Evolutionary conservation across 2,113 vertebrate species (phyloP).

Genomic region (Clarias batrachus): DNA sequence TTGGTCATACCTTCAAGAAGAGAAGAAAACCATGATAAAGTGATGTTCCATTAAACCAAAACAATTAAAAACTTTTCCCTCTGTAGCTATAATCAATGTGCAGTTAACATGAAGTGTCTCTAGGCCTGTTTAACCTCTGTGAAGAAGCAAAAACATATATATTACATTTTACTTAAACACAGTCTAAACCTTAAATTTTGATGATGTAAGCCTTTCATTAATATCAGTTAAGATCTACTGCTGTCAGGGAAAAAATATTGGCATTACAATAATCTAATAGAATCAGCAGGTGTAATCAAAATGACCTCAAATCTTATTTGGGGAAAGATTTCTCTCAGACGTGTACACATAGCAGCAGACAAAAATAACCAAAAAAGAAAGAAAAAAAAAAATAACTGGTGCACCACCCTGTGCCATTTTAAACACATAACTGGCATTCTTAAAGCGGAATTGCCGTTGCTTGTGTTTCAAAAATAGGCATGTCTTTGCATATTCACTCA

Average conservation of each 20-base stretch:
- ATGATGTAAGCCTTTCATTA: neutral
- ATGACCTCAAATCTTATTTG: neutral
- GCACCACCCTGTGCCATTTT: conserved; percentile 37
- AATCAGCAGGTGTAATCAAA: neutral
- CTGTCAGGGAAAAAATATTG: neutral
- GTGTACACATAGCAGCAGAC: neutral
- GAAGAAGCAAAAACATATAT: neutral
- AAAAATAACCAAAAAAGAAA: conserved; percentile 26
- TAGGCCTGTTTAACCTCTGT: neutral
- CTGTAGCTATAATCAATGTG: neutral
- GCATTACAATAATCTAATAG: neutral
- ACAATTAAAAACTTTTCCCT: neutral
- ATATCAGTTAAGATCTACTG: neutral
- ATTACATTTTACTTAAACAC: neutral
- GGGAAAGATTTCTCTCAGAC: neutral
- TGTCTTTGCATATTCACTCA: conserved; percentile 26
- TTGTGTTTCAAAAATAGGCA: conserved; percentile 18
- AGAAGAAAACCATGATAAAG: neutral
- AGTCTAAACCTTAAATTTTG: neutral
- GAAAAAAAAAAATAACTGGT: neutral
- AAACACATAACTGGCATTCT: conserved; percentile 17
- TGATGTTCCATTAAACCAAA: neutral
- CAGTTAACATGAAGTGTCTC: neutral
- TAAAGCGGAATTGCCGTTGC: neutral
- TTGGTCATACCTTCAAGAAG: too few relatives aligned